These are phyloP conservation scores for Numenius arquata DNA, from an alignment of 2,113 vertebrate species.

Conservation along the genomic window DNA sequence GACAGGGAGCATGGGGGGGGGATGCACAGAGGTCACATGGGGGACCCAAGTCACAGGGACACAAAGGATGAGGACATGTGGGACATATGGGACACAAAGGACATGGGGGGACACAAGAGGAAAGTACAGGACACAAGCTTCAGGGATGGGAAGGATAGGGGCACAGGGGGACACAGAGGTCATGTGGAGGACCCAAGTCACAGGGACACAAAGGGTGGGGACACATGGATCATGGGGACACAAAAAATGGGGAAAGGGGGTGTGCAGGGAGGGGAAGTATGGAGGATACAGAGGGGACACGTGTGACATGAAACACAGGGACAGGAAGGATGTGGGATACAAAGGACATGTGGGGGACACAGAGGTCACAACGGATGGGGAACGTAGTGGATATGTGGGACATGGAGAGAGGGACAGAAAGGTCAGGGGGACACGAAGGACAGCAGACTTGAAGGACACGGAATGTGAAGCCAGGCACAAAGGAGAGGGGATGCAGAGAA, in stretches of 20 bases:
- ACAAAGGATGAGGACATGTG: background rate
- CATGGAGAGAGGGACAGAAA: background rate
- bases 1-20: background rate
- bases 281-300: background rate
- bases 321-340: background rate
- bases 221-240: background rate
- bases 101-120: no score
- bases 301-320: background rate
- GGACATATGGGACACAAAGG: background rate
- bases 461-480: background rate
- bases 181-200: background rate
- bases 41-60: background rate
- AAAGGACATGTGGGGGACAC: background rate
- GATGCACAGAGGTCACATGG: background rate
- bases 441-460: rapidly evolving
- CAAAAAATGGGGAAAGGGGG: background rate
- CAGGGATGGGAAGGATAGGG: background rate
- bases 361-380: background rate
- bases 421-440: background rate
- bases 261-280: background rate
- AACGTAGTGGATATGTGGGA: no score
- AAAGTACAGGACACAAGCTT: background rate
- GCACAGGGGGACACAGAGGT: background rate
- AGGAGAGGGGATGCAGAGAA: background rate
- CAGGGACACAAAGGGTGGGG: background rate